Percentiles rank a stretch among this genome's conserved stretches.
Conservation (phyloP, 1,140 invertebrate species). For the Lanistes nyassanus region DNA sequence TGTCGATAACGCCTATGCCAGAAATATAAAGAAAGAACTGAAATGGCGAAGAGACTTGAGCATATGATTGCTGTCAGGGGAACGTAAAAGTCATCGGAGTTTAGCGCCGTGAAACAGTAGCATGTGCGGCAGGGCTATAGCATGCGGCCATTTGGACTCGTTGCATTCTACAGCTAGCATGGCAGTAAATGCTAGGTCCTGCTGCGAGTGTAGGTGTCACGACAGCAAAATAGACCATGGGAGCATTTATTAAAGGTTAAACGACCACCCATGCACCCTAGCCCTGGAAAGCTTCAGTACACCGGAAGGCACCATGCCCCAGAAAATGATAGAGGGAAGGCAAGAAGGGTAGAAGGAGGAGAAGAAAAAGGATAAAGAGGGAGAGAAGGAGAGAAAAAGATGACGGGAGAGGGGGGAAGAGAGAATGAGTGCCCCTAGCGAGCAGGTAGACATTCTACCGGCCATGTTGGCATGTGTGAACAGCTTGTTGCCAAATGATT, state of each 20-base stretch:
- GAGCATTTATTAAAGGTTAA: neutral
- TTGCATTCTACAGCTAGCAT: no score
- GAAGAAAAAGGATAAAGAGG: no score
- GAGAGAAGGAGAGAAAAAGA: slow-evolving; percentile 10
- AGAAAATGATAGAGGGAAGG: neutral
- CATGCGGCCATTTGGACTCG: no score
- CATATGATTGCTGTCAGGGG: neutral
- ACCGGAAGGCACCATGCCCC: neutral
- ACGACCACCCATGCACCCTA: neutral
- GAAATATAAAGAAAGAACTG: neutral
- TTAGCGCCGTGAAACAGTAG: no score
- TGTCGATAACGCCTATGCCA: neutral
- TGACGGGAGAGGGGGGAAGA: slow-evolving; percentile 7
- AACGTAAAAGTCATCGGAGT: no score
- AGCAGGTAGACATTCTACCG: neutral
- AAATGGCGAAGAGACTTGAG: neutral
- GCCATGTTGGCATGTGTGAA: neutral
- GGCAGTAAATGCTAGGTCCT: no score
- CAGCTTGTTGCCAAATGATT: no score
- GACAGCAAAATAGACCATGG: no score
- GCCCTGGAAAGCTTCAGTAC: neutral
- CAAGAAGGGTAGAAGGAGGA: no score
- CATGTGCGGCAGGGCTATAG: no score
- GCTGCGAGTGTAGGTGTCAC: no score
- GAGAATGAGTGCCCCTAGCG: neutral